These are phyloP conservation scores for Ciona savignyi DNA, from an alignment of 23 tunicate species.

Conservation along the genomic window DNA sequence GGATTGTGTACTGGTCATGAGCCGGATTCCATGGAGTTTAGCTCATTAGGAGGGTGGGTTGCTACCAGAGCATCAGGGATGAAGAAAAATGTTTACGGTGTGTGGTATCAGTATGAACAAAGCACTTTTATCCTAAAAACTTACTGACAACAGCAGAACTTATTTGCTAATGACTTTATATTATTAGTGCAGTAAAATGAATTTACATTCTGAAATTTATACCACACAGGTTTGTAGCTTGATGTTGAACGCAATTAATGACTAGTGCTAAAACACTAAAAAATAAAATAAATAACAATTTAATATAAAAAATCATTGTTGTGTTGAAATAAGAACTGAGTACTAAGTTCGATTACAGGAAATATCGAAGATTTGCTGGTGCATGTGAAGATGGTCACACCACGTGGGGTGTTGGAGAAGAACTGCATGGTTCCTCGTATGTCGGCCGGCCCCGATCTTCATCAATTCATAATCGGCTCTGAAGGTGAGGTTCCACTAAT, in stretches of 20 bases:
- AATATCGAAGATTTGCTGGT: slow-evolving; percentile 93
- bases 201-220: too few relatives aligned
- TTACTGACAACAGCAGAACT: too few relatives aligned
- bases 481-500: slow-evolving; percentile 58
- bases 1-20: slow-evolving; percentile 96
- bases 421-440: slow-evolving; percentile 92
- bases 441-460: slow-evolving; percentile 96
- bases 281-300: too few relatives aligned
- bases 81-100: slow-evolving; percentile 91
- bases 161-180: too few relatives aligned
- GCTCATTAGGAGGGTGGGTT: slow-evolving; percentile 95
- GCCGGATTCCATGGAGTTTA: slow-evolving; percentile 95
- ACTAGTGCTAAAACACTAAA: too few relatives aligned
- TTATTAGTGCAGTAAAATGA: too few relatives aligned
- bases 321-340: too few relatives aligned
- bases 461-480: slow-evolving; percentile 86
- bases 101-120: too few relatives aligned
- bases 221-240: too few relatives aligned
- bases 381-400: slow-evolving; percentile 91
- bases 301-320: too few relatives aligned
- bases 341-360: slow-evolving; percentile 24
- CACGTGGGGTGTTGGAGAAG: slow-evolving; percentile 80
- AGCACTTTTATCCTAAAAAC: too few relatives aligned
- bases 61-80: slow-evolving; percentile 97
- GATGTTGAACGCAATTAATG: too few relatives aligned